phyloP scores from a whole-genome alignment of 1,140 invertebrate species.

The Zaprionus gabonicus region DNA sequence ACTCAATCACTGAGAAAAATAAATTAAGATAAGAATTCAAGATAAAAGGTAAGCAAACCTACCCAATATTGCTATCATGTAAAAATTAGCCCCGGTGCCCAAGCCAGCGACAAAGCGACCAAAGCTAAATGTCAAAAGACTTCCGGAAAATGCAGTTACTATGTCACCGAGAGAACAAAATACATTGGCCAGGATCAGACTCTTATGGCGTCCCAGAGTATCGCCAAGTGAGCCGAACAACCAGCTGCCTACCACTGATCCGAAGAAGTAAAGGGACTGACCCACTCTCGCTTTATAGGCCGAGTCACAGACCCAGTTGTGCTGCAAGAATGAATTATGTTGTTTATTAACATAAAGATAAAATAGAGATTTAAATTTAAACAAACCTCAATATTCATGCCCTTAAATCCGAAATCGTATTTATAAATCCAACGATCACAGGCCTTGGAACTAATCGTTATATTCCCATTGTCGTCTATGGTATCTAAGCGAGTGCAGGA shows the following conservation, averaged over 20 bases:
- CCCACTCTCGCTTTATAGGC: slow-evolving; percentile 86
- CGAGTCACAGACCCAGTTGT: slow-evolving; percentile 87
- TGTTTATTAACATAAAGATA: too few species aligned
- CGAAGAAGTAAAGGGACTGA: slow-evolving; percentile 87
- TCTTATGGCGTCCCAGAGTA: slow-evolving; percentile 85
- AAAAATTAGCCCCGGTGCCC: slow-evolving; percentile 86
- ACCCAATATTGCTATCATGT: slow-evolving; percentile 87
- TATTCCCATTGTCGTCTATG: slow-evolving; percentile 38
- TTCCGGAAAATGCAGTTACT: slow-evolving; percentile 84
- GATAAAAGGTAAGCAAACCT: slow-evolving; percentile 33
- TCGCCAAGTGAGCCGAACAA: slow-evolving; percentile 86
- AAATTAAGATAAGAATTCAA: too few species aligned
- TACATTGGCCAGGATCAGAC: slow-evolving; percentile 85
- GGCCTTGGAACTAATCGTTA: slow-evolving; percentile 49
- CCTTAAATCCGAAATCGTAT: slow-evolving; percentile 84
- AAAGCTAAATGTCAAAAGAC: slow-evolving; percentile 84
- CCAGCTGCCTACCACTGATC: slow-evolving; percentile 86
- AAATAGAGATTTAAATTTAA: too few species aligned
- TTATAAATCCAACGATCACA: slow-evolving; percentile 85
- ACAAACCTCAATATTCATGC: slow-evolving; percentile 86
- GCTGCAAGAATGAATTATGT: slow-evolving; percentile 73
- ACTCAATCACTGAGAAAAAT: slow-evolving; percentile 85
- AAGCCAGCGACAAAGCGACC: slow-evolving; percentile 86
- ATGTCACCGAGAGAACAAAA: slow-evolving; percentile 86
- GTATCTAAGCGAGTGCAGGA: slow-evolving; percentile 59